These are phyloP conservation scores for Pemphigus obesinymphae DNA, from an alignment of 1,140 invertebrate genomes.

Conservation along the genomic window DNA sequence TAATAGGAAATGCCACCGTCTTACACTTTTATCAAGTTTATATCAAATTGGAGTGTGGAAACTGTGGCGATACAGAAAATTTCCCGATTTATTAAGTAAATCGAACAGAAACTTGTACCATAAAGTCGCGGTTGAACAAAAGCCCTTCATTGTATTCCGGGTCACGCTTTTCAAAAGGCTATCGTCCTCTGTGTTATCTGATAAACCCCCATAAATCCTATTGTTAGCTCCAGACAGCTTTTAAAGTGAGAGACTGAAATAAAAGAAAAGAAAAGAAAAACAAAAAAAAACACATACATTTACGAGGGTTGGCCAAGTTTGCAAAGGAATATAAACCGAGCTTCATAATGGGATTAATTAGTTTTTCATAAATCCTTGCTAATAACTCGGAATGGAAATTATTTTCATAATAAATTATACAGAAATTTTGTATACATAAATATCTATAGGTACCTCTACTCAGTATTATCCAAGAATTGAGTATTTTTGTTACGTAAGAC, in stretches of 20 bases:
- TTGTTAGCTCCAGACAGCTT: slow-evolving; percentile 37
- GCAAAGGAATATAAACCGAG: not conserved
- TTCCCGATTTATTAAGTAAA: slow-evolving; percentile 30
- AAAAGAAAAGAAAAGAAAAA: slow-evolving; percentile 17
- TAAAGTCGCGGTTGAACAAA: slow-evolving; percentile 39
- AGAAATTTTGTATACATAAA: not conserved
- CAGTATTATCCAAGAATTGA: too few species aligned
- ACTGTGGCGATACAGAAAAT: not conserved
- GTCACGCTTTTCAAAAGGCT: slow-evolving; percentile 40
- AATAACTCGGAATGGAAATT: not conserved
- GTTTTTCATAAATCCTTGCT: not conserved
- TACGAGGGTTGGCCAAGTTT: not conserved
- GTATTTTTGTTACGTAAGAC: too few species aligned
- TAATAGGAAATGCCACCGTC: not conserved
- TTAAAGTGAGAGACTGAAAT: slow-evolving; percentile 29
- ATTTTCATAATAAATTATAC: not conserved
- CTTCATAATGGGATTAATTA: slow-evolving; percentile 20
- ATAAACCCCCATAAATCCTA: slow-evolving; percentile 38
- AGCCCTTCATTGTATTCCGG: slow-evolving; percentile 33
- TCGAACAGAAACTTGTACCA: slow-evolving; percentile 37
- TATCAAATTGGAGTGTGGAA: not conserved
- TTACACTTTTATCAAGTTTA: not conserved
- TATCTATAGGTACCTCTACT: too few species aligned
- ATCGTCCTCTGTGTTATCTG: slow-evolving; percentile 34
- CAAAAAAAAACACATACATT: slow-evolving; percentile 14